phyloP scores from a whole-genome alignment of 2,113 vertebrate genomes.

The Odocoileus virginianus region DNA sequence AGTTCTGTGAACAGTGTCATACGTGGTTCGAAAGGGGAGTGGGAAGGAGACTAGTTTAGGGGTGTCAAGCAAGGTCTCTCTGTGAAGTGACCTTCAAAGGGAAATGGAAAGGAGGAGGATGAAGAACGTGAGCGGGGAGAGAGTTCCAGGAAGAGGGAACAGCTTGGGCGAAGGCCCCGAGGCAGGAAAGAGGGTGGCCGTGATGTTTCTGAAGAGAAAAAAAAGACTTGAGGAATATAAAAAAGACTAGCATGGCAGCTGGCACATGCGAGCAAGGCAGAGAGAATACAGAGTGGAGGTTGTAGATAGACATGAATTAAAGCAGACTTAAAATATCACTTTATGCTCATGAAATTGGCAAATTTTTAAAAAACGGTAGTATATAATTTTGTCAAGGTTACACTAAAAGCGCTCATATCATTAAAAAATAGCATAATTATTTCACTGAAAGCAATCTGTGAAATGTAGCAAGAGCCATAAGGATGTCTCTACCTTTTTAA shows the following conservation, averaged over 20 bases:
- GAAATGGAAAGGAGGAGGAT: not conserved
- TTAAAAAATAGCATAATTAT: slow-evolving; percentile 5
- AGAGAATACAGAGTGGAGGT: not conserved
- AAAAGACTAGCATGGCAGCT: not conserved
- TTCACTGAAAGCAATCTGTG: slow-evolving; percentile 21
- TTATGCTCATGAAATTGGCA: not conserved
- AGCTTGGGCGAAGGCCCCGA: not conserved
- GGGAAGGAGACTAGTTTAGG: not conserved
- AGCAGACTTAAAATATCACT: not conserved
- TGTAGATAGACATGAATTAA: not conserved
- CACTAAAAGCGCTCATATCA: not conserved
- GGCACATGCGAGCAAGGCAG: not conserved
- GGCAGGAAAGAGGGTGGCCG: not conserved
- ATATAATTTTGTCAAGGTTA: not conserved
- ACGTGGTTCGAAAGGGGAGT: not conserved
- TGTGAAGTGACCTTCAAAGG: not conserved
- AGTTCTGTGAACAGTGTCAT: not conserved
- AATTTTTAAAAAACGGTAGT: not conserved
- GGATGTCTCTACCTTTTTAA: not conserved
- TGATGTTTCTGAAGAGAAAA: not conserved
- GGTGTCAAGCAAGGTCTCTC: not conserved
- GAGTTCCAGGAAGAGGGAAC: not conserved
- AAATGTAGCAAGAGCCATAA: not conserved
- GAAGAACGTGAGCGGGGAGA: not conserved
- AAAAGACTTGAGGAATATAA: not conserved